phyloP scores from a whole-genome alignment of 2,888 invertebrate genomes.

The Lutraria lutraria region DNA sequence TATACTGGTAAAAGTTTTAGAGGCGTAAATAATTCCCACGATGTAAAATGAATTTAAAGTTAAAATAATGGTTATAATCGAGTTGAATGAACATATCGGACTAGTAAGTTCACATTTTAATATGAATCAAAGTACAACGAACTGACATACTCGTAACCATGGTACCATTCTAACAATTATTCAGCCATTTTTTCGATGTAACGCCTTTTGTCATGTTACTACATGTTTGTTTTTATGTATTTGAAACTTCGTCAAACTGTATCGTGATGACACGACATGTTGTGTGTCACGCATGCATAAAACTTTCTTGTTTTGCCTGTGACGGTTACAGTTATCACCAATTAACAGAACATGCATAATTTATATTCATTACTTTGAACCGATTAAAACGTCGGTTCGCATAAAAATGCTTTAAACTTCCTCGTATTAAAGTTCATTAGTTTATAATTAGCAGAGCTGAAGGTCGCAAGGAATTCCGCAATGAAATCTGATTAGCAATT shows the following conservation, averaged over 20 bases:
- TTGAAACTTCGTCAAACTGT: neutral
- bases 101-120: no score
- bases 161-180: neutral
- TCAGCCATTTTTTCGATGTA: neutral
- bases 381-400: neutral
- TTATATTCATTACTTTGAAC: slow-evolving; percentile 1
- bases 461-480: no score
- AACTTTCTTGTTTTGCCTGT: neutral
- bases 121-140: neutral
- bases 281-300: neutral
- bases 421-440: neutral
- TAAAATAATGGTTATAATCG: no score
- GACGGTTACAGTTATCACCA: neutral
- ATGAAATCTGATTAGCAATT: no score
- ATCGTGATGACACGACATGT: neutral
- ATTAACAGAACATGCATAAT: neutral
- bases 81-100: no score
- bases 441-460: no score
- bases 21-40: no score
- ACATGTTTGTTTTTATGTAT: neutral
- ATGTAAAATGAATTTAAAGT: no score
- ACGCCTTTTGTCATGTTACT: neutral
- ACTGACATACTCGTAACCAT: neutral
- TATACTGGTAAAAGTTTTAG: no score
- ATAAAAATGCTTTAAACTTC: neutral